These are phyloP conservation scores for Formica aserva DNA, from an alignment of 2,888 invertebrate species.

Conservation along the genomic window DNA sequence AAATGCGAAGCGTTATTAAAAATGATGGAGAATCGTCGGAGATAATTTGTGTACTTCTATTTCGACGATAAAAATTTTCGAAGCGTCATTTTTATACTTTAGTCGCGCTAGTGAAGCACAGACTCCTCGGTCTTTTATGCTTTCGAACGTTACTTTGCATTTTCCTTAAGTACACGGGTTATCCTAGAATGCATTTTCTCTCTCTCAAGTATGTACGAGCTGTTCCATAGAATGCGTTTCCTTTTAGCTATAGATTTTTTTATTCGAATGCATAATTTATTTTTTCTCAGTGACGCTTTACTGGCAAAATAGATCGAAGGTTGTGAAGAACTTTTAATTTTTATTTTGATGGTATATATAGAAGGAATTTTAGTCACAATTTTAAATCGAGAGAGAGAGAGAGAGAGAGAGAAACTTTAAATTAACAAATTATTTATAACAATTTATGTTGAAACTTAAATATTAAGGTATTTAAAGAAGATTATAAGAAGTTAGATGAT, in stretches of 20 bases:
- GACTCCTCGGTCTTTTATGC: neutral
- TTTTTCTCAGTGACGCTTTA: neutral
- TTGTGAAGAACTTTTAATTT: neutral
- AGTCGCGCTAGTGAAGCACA: neutral
- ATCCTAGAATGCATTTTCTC: slow-evolving; percentile 8
- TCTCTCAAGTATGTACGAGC: neutral
- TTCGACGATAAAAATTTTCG: neutral
- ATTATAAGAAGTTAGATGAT: neutral
- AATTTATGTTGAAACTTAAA: neutral
- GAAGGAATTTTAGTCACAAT: neutral
- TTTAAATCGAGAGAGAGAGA: neutral
- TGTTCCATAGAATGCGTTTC: slow-evolving; percentile 2
- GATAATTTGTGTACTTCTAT: slow-evolving; percentile 3
- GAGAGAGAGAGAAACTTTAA: neutral
- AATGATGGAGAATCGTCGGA: neutral
- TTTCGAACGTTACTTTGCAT: slow-evolving; percentile 34
- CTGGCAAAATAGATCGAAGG: neutral
- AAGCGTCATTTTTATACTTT: neutral
- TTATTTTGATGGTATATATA: neutral
- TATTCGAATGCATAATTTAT: neutral
- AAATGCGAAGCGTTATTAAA: slow-evolving; percentile 30
- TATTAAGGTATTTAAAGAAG: neutral
- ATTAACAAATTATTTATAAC: neutral
- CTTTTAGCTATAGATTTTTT: neutral
- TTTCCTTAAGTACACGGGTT: slow-evolving; percentile 9